These are phyloP conservation scores for Chymomyza amoena DNA, from an alignment of 2,888 invertebrate species.

Conservation along the genomic window DNA sequence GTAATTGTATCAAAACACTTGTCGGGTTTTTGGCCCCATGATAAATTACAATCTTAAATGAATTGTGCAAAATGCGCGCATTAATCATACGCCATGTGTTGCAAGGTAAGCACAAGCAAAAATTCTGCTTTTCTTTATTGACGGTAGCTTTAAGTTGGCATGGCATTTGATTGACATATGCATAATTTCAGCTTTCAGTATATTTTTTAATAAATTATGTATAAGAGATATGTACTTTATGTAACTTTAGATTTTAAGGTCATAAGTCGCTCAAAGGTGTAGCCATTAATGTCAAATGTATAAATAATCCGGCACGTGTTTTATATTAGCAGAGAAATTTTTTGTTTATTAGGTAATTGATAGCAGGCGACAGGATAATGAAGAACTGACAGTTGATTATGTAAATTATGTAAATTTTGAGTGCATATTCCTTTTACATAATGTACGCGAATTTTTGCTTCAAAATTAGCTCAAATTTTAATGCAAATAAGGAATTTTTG, in stretches of 20 bases:
- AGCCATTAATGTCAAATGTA: background rate
- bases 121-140: background rate
- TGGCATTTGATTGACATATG: background rate
- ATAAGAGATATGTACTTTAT: background rate
- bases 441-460: no score
- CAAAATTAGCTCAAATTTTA: no score
- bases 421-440: no score
- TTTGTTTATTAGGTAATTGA: background rate
- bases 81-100: constrained; percentile 71
- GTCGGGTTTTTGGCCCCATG: constrained; percentile 23
- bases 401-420: no score
- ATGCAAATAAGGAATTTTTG: no score
- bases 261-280: background rate
- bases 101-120: constrained; percentile 12
- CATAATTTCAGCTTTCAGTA: background rate
- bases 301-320: background rate
- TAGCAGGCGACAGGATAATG: background rate
- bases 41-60: constrained; percentile 55
- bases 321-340: background rate
- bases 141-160: background rate
- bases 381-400: background rate
- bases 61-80: constrained; percentile 49
- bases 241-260: background rate
- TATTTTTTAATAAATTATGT: background rate
- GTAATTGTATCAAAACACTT: background rate